These are phyloP conservation scores for Calephelis nemesis DNA, from an alignment of 1,140 invertebrate species.

Conservation along the genomic window DNA sequence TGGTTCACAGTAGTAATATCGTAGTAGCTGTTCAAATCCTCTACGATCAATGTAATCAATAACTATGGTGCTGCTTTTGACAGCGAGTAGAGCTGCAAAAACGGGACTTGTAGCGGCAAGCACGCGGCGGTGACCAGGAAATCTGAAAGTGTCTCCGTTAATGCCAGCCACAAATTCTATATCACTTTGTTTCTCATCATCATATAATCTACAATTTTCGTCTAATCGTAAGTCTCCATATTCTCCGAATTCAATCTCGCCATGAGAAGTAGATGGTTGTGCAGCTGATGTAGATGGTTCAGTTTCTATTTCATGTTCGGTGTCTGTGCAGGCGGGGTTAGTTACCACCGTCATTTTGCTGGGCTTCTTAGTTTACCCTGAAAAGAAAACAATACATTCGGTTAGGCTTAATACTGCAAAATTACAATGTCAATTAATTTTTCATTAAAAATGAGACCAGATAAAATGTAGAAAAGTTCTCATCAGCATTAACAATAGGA, in stretches of 20 bases:
- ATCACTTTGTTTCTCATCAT: constrained; percentile 83
- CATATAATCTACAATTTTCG: constrained; percentile 56
- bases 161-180: constrained; percentile 83
- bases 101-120: constrained; percentile 82
- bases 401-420: constrained; percentile 9
- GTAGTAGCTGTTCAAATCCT: constrained; percentile 85
- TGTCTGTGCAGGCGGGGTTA: constrained; percentile 63
- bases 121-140: constrained; percentile 84
- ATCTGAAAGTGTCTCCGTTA: constrained; percentile 81
- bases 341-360: constrained; percentile 68
- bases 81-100: constrained; percentile 62
- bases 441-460: too few species aligned
- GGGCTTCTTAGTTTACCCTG: constrained; percentile 38
- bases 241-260: constrained; percentile 33
- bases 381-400: constrained; percentile 32
- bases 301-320: constrained; percentile 35
- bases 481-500: too few species aligned
- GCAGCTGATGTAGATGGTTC: constrained; percentile 33
- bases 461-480: too few species aligned
- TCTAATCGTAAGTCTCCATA: constrained; percentile 34
- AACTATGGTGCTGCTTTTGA: constrained; percentile 72
- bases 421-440: too few species aligned
- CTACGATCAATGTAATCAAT: constrained; percentile 83
- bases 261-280: constrained; percentile 27
- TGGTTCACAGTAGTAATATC: constrained; percentile 82